phyloP scores from a whole-genome alignment of 1,140 invertebrate species.

The Agrypnia vestita region DNA sequence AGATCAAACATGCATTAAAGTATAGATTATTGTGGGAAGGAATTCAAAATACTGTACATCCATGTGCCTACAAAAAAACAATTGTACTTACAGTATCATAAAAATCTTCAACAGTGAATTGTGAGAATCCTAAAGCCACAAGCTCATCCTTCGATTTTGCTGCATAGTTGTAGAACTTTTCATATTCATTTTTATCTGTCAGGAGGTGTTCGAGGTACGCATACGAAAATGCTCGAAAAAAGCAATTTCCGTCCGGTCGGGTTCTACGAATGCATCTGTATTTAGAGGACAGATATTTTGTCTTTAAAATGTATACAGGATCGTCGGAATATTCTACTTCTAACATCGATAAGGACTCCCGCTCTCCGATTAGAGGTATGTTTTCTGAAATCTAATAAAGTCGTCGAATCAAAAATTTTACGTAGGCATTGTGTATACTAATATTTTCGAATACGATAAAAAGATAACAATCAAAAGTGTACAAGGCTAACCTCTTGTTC shows the following conservation, averaged over 20 bases:
- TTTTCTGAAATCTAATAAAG: conserved; percentile 86
- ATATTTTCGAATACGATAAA: not conserved
- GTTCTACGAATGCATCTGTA: conserved; percentile 86
- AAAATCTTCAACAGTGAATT: conserved; percentile 98
- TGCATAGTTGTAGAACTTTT: conserved; percentile 88
- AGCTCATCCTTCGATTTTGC: conserved; percentile 91
- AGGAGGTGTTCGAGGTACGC: conserved; percentile 93
- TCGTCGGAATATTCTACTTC: conserved; percentile 91
- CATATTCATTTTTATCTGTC: conserved; percentile 86
- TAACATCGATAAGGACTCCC: conserved; percentile 81
- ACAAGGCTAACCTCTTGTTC: conserved; percentile 86
- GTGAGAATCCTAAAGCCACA: conserved; percentile 91
- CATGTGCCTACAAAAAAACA: no score
- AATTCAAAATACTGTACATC: no score
- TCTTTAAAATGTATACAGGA: conserved; percentile 89
- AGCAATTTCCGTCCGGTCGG: conserved; percentile 96
- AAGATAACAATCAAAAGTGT: conserved; percentile 30
- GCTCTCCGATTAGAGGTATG: conserved; percentile 88
- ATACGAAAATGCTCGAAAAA: conserved; percentile 96
- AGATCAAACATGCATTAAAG: no score
- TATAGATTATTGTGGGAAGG: no score
- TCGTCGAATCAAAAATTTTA: conserved; percentile 7
- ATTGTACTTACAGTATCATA: conserved; percentile 89
- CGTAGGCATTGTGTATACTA: conserved; percentile 56
- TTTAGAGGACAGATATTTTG: conserved; percentile 83